Evolutionary conservation across 2,113 vertebrate genomes (phyloP).

Genomic region (Rhipidura dahli): DNA sequence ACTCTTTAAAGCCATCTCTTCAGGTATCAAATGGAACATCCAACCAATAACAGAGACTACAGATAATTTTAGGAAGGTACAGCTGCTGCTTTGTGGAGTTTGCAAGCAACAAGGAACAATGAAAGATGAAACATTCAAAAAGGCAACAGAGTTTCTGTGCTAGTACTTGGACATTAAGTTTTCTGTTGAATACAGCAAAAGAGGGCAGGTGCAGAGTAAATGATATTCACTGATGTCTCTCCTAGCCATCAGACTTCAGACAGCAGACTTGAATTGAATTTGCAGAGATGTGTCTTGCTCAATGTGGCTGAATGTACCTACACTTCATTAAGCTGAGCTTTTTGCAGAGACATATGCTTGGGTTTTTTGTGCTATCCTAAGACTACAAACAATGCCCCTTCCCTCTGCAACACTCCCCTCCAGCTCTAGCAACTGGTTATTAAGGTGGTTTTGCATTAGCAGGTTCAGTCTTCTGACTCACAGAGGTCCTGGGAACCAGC

Average conservation of each 20-base stretch:
- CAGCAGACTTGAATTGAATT: not conserved
- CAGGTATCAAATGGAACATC: not conserved
- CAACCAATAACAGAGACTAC: not conserved
- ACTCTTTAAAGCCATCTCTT: not conserved
- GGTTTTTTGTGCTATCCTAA: not conserved
- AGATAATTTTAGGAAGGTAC: not conserved
- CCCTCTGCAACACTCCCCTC: not conserved
- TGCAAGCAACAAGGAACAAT: not conserved
- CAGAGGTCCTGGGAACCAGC: not conserved
- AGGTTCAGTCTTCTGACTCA: not conserved
- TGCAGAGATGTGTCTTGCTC: not conserved
- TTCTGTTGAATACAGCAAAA: not conserved
- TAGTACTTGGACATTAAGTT: not conserved
- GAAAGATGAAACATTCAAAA: not conserved
- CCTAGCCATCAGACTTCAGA: not conserved
- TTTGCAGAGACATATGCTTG: not conserved
- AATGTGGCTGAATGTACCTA: not conserved
- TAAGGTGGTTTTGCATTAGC: not conserved
- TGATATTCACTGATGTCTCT: accelerated
- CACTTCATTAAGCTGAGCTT: not conserved
- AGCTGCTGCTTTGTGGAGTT: not conserved
- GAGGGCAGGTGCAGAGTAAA: not conserved
- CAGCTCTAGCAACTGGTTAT: not conserved
- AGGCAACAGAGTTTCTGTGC: not conserved
- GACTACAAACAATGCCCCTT: not conserved